Evolutionary conservation across 2,113 vertebrate species (phyloP).

Genomic region (Recurvirostra avosetta): DNA sequence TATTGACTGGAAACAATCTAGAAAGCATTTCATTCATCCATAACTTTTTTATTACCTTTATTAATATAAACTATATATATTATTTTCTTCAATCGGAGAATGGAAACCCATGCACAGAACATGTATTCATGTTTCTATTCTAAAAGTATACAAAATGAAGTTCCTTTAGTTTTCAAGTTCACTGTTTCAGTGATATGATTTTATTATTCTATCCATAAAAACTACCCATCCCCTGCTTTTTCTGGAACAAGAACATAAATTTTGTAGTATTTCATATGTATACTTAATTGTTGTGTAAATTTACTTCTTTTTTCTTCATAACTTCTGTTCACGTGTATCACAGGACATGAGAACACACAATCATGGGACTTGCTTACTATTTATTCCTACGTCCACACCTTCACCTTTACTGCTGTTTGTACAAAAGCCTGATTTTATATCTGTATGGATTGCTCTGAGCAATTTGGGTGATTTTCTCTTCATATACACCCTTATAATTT

Average conservation of each 20-base stretch:
- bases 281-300: not conserved
- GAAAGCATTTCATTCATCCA: not conserved
- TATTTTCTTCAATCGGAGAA: not conserved
- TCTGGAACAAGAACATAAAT: not conserved
- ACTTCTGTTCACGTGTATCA: not conserved
- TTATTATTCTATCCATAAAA: not conserved
- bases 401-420: not conserved
- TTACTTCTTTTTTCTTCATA: not conserved
- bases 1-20: not conserved
- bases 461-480: not conserved
- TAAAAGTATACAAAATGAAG: not conserved
- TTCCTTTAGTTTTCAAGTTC: not conserved
- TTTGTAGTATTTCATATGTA: not conserved
- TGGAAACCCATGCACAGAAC: not conserved
- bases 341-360: not conserved
- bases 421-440: not conserved
- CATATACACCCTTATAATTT: not conserved
- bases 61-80: not conserved
- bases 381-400: not conserved
- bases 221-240: not conserved
- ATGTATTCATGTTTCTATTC: not conserved
- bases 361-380: not conserved
- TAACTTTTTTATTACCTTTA: constrained; percentile 8
- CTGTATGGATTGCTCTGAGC: not conserved
- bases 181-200: not conserved